These are phyloP conservation scores for Nymphalis urticae DNA, from an alignment of 2,888 invertebrate species.

Conservation along the genomic window DNA sequence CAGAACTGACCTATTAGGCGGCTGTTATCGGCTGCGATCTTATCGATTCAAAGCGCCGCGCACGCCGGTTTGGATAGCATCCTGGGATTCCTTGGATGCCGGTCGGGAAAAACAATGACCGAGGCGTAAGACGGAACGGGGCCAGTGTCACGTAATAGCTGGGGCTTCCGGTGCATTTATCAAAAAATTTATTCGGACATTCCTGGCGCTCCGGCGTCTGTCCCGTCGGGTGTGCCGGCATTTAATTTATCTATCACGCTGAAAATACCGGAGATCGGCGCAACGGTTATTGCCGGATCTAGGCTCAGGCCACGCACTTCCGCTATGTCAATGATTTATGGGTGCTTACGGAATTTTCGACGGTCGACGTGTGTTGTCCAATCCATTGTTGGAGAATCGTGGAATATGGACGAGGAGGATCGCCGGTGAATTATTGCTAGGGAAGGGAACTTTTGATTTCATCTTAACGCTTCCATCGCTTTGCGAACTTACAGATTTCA, in stretches of 20 bases:
- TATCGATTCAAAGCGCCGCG: constrained; percentile 75
- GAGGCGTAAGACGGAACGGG: constrained; percentile 67
- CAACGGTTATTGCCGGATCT: constrained; percentile 68
- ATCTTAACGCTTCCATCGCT: constrained; percentile 64
- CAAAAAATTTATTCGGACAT: constrained; percentile 79
- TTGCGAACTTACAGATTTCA: constrained; percentile 43
- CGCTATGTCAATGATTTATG: constrained; percentile 80
- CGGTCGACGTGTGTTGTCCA: constrained; percentile 74
- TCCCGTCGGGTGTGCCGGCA: constrained; percentile 71
- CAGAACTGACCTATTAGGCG: constrained; percentile 76
- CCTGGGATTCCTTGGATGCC: constrained; percentile 69
- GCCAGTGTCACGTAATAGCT: constrained; percentile 77
- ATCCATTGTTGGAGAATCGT: constrained; percentile 70
- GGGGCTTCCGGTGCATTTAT: constrained; percentile 76
- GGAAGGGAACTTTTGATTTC: constrained; percentile 70
- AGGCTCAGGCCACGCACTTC: constrained; percentile 69
- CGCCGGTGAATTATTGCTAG: constrained; percentile 71
- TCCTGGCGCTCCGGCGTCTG: constrained; percentile 70
- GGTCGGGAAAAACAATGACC: constrained; percentile 74
- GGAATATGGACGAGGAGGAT: constrained; percentile 70
- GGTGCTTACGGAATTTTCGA: constrained; percentile 71
- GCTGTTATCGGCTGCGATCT: constrained; percentile 72
- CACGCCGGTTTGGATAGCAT: constrained; percentile 66
- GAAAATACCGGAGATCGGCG: constrained; percentile 70
- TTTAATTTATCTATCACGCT: constrained; percentile 79